Conservation (phyloP, 2,113 vertebrate species). For the Mormoops blainvillei region DNA sequence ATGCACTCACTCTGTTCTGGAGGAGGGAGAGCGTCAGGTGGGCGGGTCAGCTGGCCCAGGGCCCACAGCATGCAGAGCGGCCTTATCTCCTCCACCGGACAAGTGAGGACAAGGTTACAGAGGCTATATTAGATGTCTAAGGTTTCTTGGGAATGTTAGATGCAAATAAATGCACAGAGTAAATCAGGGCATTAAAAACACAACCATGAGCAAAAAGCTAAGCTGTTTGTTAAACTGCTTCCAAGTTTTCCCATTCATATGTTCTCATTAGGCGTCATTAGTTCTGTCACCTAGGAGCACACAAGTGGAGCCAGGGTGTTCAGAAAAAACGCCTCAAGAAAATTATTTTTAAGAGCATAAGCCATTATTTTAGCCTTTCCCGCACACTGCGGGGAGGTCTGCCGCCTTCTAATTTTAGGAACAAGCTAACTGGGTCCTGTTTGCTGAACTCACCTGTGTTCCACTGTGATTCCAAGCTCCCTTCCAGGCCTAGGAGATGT, state of each 20-base stretch:
- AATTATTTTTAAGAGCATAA: neutral
- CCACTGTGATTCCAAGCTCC: neutral
- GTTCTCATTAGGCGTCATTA: neutral
- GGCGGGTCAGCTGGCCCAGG: neutral
- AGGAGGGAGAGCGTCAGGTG: conserved; percentile 33
- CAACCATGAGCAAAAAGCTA: neutral
- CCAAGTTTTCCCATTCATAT: neutral
- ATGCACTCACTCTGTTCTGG: conserved; percentile 85
- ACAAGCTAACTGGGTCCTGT: neutral
- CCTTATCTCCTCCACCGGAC: neutral
- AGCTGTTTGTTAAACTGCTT: neutral
- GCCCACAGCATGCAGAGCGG: neutral
- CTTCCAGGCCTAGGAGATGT: neutral
- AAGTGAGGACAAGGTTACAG: no score
- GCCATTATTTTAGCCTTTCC: neutral
- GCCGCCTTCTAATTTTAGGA: neutral
- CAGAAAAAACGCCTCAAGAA: neutral
- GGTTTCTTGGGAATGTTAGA: neutral
- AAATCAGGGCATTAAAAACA: neutral
- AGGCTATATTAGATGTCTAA: neutral
- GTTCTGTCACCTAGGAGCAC: neutral
- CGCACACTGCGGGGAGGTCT: fast-evolving
- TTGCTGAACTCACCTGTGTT: neutral
- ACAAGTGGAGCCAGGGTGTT: no score
- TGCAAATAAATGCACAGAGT: fast-evolving